Evolutionary conservation across 2,888 invertebrate species (phyloP).

Genomic region (Erebia palarica): DNA sequence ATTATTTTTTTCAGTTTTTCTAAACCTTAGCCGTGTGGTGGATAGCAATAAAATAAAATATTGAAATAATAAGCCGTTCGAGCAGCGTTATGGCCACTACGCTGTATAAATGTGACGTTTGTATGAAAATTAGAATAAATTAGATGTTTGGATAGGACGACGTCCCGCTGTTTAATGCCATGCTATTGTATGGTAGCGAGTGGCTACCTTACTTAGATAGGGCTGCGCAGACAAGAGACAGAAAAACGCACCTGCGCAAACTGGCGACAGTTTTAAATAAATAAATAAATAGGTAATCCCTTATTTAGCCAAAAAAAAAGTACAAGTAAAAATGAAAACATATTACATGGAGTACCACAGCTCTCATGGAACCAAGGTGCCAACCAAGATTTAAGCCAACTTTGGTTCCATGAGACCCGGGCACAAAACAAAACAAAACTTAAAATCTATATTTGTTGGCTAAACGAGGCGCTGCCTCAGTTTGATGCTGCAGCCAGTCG

Average conservation of each 20-base stretch:
- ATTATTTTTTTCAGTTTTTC: neutral
- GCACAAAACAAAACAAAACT: no score
- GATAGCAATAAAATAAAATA: slow-evolving; percentile 39
- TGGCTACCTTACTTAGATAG: slow-evolving; percentile 37
- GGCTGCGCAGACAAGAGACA: slow-evolving; percentile 19
- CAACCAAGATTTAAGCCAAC: no score
- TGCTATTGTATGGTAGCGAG: slow-evolving; percentile 41
- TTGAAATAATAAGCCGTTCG: slow-evolving; percentile 42
- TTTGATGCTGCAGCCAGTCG: no score
- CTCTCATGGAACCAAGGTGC: no score
- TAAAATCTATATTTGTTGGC: no score
- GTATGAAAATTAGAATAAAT: slow-evolving; percentile 47
- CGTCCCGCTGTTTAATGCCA: slow-evolving; percentile 42
- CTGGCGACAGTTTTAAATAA: slow-evolving; percentile 15
- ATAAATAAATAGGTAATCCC: no score
- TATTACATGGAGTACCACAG: no score
- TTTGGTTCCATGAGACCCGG: no score
- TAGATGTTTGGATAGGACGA: slow-evolving; percentile 39
- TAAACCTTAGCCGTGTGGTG: slow-evolving; percentile 15
- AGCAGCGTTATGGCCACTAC: slow-evolving; percentile 27
- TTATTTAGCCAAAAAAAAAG: no score
- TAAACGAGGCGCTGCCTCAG: no score
- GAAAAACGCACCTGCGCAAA: neutral
- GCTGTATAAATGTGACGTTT: slow-evolving; percentile 43
- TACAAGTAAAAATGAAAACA: no score